These are phyloP conservation scores for Eristalis arbustorum DNA, from an alignment of 2,888 invertebrate genomes.

Conservation along the genomic window DNA sequence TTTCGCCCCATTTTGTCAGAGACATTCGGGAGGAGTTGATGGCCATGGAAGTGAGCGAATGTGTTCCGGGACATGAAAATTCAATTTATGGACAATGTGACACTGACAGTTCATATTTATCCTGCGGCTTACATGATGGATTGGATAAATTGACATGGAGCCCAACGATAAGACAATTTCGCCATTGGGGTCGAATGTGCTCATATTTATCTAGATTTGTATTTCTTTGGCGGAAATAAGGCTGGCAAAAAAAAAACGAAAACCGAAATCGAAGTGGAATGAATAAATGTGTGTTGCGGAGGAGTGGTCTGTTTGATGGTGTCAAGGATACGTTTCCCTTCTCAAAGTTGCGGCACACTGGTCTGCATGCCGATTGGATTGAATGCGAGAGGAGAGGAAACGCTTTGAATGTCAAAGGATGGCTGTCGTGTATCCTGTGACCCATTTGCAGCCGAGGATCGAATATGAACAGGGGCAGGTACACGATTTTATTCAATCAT, in stretches of 20 bases:
- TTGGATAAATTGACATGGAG: slow-evolving; percentile 68
- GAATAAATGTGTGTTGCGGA: background rate
- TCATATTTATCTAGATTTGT: slow-evolving; percentile 40
- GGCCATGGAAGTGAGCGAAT: slow-evolving; percentile 42
- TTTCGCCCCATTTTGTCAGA: background rate
- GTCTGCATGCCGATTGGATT: background rate
- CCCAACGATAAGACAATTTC: slow-evolving; percentile 55
- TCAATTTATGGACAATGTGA: slow-evolving; percentile 69
- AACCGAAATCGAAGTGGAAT: background rate
- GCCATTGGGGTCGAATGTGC: slow-evolving; percentile 47
- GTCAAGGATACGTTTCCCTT: background rate
- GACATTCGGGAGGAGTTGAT: background rate
- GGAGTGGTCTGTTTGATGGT: background rate
- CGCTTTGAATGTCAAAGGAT: background rate
- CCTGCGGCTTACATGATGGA: slow-evolving; percentile 70
- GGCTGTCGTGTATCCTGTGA: background rate
- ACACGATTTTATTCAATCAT: background rate
- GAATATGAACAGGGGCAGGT: background rate
- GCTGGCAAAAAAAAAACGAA: background rate
- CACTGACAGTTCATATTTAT: slow-evolving; percentile 69
- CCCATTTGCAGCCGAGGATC: background rate
- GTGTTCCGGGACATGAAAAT: slow-evolving; percentile 56
- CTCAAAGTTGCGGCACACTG: background rate
- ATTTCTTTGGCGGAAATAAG: background rate
- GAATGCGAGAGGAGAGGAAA: background rate